These are phyloP conservation scores for Sphyrna mokarran DNA, from an alignment of 2,113 vertebrate species.

Conservation along the genomic window DNA sequence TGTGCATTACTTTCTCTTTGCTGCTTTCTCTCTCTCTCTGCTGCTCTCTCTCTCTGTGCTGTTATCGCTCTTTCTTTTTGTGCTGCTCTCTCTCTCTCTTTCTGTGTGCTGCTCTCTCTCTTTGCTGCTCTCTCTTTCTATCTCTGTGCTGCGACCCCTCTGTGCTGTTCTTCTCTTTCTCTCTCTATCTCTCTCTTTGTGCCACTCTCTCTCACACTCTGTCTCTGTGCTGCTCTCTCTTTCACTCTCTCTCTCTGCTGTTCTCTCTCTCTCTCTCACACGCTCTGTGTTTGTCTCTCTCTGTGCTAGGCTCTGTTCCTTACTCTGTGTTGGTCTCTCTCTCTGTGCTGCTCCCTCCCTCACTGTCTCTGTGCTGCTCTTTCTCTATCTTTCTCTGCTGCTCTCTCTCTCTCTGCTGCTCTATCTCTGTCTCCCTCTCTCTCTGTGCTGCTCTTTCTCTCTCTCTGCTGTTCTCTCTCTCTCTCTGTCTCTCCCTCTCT, in stretches of 20 bases:
- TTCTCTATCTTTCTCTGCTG: too few species aligned
- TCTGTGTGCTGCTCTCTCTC: not conserved
- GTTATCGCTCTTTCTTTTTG: not conserved
- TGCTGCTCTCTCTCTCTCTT: not conserved
- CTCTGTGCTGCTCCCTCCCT: too few species aligned
- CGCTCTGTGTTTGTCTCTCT: not conserved
- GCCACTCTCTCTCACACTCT: not conserved
- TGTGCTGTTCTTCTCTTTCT: not conserved
- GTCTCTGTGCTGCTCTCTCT: not conserved
- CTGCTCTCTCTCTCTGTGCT: not conserved
- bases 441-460: too few species aligned
- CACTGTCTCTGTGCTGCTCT: too few species aligned
- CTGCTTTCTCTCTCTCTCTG: not conserved
- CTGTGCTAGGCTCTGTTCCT: too few species aligned
- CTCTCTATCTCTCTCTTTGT: not conserved
- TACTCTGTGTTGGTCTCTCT: too few species aligned
- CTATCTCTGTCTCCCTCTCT: too few species aligned
- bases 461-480: too few species aligned
- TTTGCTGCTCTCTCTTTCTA: not conserved
- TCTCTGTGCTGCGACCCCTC: constrained; percentile 25
- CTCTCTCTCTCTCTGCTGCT: too few species aligned
- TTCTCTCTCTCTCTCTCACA: not conserved
- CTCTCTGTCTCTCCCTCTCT: too few species aligned
- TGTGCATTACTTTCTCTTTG: not conserved
- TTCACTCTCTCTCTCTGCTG: not conserved